These are phyloP conservation scores for Hapalemur alaotrensis DNA, from an alignment of 2,797 vertebrate genomes.

Conservation along the genomic window DNA sequence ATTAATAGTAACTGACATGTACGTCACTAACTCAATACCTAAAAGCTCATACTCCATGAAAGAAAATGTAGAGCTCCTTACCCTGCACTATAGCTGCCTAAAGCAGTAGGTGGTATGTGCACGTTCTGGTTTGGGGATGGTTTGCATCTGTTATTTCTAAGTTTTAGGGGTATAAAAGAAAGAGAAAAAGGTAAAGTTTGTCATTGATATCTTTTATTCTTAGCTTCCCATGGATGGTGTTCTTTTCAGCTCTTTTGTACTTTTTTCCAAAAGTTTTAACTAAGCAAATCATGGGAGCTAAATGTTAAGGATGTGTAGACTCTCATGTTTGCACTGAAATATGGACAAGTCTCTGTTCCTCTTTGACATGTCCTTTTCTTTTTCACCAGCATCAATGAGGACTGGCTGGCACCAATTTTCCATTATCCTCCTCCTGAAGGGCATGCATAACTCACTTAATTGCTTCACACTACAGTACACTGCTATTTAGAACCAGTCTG, in stretches of 20 bases:
- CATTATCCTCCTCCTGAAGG: constrained; percentile 69
- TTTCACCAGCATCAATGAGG: neutral
- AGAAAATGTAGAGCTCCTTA: neutral
- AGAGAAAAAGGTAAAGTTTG: neutral
- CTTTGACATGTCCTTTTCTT: neutral
- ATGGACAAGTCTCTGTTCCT: neutral
- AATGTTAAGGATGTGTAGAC: neutral
- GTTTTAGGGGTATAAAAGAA: neutral
- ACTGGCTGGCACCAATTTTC: neutral
- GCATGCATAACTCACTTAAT: constrained; percentile 74
- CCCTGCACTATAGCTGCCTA: neutral
- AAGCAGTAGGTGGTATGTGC: neutral
- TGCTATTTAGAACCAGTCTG: constrained; percentile 74
- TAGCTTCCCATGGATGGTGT: neutral
- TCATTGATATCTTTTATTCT: neutral
- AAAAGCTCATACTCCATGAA: neutral
- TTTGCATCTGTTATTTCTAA: neutral
- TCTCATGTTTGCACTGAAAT: neutral
- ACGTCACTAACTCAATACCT: neutral
- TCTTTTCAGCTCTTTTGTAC: neutral
- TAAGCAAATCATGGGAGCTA: neutral
- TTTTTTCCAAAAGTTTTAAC: neutral
- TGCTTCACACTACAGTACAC: constrained; percentile 74
- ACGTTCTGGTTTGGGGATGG: neutral
- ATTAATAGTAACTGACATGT: neutral